Percentiles rank a stretch among this genome's conserved stretches.
phyloP scores from a whole-genome alignment of 1,140 invertebrate genomes.

The Heliconius eleuchia region DNA sequence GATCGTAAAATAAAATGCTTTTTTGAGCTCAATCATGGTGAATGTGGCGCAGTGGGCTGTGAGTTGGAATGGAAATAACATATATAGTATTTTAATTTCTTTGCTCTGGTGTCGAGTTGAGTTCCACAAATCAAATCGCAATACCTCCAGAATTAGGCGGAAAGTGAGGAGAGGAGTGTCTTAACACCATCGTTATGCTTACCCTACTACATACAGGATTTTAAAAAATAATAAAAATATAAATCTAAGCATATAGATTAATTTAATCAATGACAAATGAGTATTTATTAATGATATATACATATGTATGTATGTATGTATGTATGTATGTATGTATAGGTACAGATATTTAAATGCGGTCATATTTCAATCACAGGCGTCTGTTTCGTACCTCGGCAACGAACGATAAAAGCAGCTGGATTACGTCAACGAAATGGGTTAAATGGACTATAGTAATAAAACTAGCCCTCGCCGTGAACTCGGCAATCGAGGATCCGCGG shows the following conservation, averaged over 20 bases:
- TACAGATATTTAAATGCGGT: constrained; percentile 23
- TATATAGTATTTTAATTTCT: no score
- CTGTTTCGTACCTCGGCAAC: constrained; percentile 31
- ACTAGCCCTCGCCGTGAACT: constrained; percentile 73
- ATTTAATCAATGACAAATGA: neutral
- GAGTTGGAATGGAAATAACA: no score
- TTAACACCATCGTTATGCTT: no score
- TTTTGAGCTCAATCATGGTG: no score
- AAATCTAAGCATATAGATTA: neutral
- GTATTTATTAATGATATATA: neutral
- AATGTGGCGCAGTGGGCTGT: no score
- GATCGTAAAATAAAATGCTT: no score
- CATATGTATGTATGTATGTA: neutral
- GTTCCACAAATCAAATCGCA: no score
- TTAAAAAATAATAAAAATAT: no score
- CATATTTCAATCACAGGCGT: constrained; percentile 24
- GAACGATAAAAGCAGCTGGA: constrained; percentile 51
- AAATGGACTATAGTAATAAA: constrained; percentile 71
- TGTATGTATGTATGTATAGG: neutral
- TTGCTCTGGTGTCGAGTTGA: no score
- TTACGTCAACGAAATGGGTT: constrained; percentile 73
- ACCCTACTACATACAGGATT: no score
- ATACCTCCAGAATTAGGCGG: no score
- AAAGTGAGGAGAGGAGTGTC: no score
- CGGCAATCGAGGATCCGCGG: constrained; percentile 48